phyloP scores from a whole-genome alignment of 35 echinoderm and acorn worm species.

The Patiria miniata region DNA sequence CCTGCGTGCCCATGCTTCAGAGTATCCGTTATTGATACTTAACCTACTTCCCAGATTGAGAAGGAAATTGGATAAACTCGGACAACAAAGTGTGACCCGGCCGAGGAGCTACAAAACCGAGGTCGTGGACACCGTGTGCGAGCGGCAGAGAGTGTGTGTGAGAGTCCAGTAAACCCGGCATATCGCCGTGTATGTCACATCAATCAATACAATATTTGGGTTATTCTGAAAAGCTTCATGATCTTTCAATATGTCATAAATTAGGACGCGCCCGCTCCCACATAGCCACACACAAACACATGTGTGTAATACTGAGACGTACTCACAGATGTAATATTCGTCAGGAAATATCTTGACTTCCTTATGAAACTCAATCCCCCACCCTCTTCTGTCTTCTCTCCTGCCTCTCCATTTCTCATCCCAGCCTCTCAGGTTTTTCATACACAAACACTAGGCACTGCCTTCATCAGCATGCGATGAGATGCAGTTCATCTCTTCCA shows the following conservation, averaged over 20 bases:
- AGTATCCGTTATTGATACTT: constrained; percentile 31
- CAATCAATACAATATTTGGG: constrained; percentile 10
- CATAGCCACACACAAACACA: neutral
- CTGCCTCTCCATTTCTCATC: constrained; percentile 2
- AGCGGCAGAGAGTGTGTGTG: neutral
- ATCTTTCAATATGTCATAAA: constrained; percentile 32
- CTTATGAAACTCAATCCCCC: constrained; percentile 18
- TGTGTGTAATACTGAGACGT: no score
- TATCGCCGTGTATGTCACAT: neutral
- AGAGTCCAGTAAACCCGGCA: neutral
- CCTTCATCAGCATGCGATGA: constrained; percentile 17
- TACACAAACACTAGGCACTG: neutral
- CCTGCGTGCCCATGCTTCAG: neutral
- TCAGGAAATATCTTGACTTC: constrained; percentile 18
- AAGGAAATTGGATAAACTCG: constrained; percentile 21
- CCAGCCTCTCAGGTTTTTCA: neutral
- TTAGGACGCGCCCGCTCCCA: neutral
- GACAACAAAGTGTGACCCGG: neutral
- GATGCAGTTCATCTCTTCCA: neutral
- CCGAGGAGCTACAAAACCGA: no score
- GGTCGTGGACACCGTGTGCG: neutral
- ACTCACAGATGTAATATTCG: constrained; percentile 23
- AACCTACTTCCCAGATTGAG: constrained; percentile 1
- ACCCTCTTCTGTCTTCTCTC: no score
- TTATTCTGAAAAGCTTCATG: neutral